Conservation (phyloP, 2,113 vertebrate genomes). For the Manacus vitellinus region DNA sequence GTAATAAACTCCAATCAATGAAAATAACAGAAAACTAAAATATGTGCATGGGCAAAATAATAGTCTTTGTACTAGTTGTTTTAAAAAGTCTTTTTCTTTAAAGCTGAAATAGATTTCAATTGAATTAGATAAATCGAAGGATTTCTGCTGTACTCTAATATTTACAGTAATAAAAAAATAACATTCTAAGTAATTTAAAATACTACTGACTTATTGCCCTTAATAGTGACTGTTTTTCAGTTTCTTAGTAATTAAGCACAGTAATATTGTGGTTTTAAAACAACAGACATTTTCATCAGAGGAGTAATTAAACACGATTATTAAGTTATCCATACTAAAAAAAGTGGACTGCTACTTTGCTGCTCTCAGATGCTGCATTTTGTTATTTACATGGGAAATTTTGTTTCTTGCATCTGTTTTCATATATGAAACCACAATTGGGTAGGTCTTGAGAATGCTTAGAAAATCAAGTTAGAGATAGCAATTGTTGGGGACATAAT, state of each 20-base stretch:
- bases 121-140: not conserved
- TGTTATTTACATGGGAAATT: constrained; percentile 1
- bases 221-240: not conserved
- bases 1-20: not conserved
- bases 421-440: not conserved
- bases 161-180: not conserved
- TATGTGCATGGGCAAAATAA: not conserved
- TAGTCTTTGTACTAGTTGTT: not conserved
- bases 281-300: not conserved
- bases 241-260: constrained; percentile 31
- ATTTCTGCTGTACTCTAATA: not conserved
- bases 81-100: not conserved
- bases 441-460: constrained; percentile 11
- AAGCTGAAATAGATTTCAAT: not conserved
- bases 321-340: not conserved
- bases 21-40: not conserved
- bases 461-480: constrained; percentile 22
- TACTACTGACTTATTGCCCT: not conserved
- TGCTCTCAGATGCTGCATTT: not conserved
- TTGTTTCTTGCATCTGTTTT: not conserved
- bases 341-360: not conserved
- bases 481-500: not conserved
- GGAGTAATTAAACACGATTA: not conserved
- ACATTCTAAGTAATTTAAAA: not conserved
- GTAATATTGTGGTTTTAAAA: not conserved